A percentile compares a stretch with the other conserved stretches of the same genome.
phyloP scores from a whole-genome alignment of 2,888 invertebrate species.

The Phlogophora meticulosa region DNA sequence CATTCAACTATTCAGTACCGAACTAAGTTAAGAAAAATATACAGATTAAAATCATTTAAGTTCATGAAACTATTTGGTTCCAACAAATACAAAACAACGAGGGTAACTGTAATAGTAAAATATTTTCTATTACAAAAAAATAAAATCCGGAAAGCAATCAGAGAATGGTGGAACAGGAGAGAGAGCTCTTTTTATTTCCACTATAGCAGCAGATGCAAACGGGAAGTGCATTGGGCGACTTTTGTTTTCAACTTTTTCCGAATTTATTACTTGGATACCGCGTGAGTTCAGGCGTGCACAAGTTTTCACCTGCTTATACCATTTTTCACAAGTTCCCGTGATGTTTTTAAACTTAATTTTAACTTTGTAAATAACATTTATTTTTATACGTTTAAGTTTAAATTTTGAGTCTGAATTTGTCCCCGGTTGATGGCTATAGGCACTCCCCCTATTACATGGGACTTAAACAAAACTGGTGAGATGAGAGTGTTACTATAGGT shows the following conservation, averaged over 20 bases:
- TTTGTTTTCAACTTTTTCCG: conserved; percentile 76
- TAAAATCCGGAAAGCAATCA: conserved; percentile 64
- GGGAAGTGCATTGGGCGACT: conserved; percentile 70
- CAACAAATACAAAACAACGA: conserved; percentile 22
- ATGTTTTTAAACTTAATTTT: conserved; percentile 66
- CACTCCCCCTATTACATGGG: too few species aligned
- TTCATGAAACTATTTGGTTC: conserved; percentile 6
- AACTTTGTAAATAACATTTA: conserved; percentile 51
- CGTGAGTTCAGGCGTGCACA: conserved; percentile 75
- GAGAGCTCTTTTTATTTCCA: conserved; percentile 58
- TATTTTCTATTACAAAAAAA: conserved; percentile 56
- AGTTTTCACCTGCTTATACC: conserved; percentile 78
- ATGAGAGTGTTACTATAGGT: too few species aligned
- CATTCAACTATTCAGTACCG: not conserved
- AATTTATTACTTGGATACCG: conserved; percentile 79
- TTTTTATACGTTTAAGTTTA: conserved; percentile 10
- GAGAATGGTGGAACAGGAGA: conserved; percentile 59
- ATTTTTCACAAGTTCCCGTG: conserved; percentile 70
- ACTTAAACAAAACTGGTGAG: too few species aligned
- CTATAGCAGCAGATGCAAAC: conserved; percentile 67
- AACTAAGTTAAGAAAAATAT: not conserved
- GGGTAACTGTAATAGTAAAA: conserved; percentile 46
- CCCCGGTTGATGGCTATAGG: too few species aligned
- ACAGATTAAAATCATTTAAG: conserved; percentile 11
- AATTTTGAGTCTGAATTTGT: too few species aligned